Evolutionary conservation across 30 jellyfish, hydroid and myxozoan species (phyloP).

Genomic region (Aurelia coerulea): DNA sequence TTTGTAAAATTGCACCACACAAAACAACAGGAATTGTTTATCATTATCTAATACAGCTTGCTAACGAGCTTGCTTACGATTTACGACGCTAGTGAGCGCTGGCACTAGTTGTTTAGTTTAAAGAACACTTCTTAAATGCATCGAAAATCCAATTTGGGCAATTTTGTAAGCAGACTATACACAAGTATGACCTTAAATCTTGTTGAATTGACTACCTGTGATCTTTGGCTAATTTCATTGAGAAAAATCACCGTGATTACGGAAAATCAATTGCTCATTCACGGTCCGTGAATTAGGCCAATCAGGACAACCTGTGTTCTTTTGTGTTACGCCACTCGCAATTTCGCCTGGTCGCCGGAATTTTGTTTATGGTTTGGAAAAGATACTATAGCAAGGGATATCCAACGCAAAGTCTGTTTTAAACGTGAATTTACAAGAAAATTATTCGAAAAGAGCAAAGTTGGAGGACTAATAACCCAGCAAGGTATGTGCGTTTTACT

Average conservation of each 20-base stretch:
- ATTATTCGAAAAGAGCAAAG: background rate
- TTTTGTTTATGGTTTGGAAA: conserved; percentile 40
- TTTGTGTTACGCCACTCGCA: conserved; percentile 52
- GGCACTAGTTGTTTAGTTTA: too few species aligned
- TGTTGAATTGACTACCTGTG: conserved; percentile 57
- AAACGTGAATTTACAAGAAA: background rate
- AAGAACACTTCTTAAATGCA: background rate
- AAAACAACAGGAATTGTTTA: too few species aligned
- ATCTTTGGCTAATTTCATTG: conserved; percentile 49
- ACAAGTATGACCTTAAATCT: conserved; percentile 57
- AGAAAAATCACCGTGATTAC: conserved; percentile 4
- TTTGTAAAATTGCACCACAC: too few species aligned
- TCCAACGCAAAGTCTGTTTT: background rate
- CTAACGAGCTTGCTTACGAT: too few species aligned
- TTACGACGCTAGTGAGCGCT: too few species aligned
- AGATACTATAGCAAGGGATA: conserved; percentile 8
- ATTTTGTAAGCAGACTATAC: conserved; percentile 22
- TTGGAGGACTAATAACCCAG: too few species aligned
- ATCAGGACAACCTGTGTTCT: conserved; percentile 39
- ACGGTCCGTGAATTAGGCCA: conserved; percentile 29
- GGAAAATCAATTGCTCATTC: conserved; percentile 28
- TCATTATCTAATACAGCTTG: too few species aligned
- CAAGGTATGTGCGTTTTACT: too few species aligned
- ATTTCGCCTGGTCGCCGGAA: background rate
- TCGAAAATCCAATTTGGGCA: conserved; percentile 1